Percentiles rank a stretch among this genome's conserved stretches.
These are phyloP conservation scores for Eulithis prunata DNA, from an alignment of 2,888 invertebrate genomes.

Conservation along the genomic window DNA sequence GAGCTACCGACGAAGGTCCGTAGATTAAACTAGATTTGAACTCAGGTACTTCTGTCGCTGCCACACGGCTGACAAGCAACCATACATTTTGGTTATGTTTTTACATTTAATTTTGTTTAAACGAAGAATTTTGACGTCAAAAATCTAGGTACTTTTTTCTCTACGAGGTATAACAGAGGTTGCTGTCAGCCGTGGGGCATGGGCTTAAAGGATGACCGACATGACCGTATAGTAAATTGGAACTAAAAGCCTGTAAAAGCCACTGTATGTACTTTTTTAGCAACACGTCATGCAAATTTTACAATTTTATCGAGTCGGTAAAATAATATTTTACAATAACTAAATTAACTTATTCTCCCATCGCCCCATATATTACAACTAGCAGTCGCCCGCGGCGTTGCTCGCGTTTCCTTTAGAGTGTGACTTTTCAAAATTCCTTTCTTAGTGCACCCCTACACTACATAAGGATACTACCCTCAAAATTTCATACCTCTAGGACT, in stretches of 20 bases:
- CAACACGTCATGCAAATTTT: constrained; percentile 2
- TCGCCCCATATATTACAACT: too few species aligned
- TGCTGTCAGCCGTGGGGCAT: background rate
- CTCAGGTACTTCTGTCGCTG: constrained; percentile 19
- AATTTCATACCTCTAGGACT: too few species aligned
- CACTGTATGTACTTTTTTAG: constrained; percentile 8
- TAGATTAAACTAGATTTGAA: constrained; percentile 41
- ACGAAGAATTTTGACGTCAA: background rate
- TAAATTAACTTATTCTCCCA: background rate
- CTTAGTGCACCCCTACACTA: too few species aligned
- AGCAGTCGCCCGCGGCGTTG: too few species aligned
- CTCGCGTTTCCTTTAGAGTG: too few species aligned
- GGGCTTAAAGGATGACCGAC: constrained; percentile 4
- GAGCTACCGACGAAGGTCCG: constrained; percentile 33
- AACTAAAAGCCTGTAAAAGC: constrained; percentile 16
- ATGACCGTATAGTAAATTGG: constrained; percentile 8
- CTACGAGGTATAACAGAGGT: background rate
- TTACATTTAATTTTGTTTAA: background rate
- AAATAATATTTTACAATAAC: background rate
- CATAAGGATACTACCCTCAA: too few species aligned
- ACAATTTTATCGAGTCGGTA: constrained; percentile 4
- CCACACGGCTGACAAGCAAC: constrained; percentile 2
- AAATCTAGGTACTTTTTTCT: background rate
- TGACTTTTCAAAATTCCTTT: too few species aligned
- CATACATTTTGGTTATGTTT: background rate